A percentile compares a stretch with the other conserved stretches of the same genome.
These are phyloP conservation scores for Eospalax fontanierii DNA, from an alignment of 2,797 vertebrate species.

Conservation along the genomic window DNA sequence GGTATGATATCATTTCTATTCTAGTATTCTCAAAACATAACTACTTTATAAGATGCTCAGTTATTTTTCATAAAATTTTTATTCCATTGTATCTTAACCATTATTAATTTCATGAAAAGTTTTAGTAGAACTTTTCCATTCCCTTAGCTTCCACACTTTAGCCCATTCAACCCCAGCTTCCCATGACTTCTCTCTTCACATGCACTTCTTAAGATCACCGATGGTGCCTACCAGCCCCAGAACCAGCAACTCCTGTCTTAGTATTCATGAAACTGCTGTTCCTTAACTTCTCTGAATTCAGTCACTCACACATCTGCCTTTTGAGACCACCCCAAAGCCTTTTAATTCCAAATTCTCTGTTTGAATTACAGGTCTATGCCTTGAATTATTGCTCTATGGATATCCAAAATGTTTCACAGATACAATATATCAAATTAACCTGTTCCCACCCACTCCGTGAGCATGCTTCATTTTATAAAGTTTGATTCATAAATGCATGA, in stretches of 20 bases:
- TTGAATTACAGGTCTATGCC: background rate
- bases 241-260: background rate
- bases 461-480: background rate
- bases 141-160: background rate
- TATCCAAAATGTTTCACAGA: background rate
- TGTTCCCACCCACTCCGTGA: background rate
- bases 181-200: background rate
- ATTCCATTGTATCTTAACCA: background rate
- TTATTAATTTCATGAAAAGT: background rate
- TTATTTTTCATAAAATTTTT: background rate
- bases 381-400: background rate
- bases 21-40: background rate
- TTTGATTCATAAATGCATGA: background rate
- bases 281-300: background rate
- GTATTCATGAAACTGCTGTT: background rate
- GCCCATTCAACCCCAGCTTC: background rate
- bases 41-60: slow-evolving; percentile 8
- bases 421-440: background rate
- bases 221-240: background rate
- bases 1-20: background rate
- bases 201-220: background rate
- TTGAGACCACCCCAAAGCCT: background rate
- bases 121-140: background rate
- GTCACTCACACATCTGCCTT: background rate
- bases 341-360: background rate